Conservation (phyloP, 2,888 invertebrate genomes). For the Leptopilina syphax region DNA sequence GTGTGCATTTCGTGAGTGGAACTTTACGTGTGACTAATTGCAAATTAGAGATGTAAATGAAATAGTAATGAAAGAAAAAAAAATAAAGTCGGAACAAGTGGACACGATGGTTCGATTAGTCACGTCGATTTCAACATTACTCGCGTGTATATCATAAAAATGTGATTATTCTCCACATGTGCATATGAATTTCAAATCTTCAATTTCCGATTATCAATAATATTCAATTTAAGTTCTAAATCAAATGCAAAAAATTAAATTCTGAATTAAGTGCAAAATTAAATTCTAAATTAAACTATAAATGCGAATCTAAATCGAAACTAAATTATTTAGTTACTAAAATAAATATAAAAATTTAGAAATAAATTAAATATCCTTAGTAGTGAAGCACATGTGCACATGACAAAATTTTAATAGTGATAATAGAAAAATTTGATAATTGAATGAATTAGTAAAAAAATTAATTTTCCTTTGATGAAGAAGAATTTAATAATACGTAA, state of each 20-base stretch:
- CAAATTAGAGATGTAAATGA: slow-evolving; percentile 39
- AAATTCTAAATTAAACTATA: no score
- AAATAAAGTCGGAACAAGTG: slow-evolving; percentile 24
- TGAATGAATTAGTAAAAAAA: background rate
- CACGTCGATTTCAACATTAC: slow-evolving; percentile 36
- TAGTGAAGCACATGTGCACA: no score
- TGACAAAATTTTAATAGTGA: no score
- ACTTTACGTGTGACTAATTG: slow-evolving; percentile 37
- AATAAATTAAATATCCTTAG: no score
- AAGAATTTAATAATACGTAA: slow-evolving; percentile 14
- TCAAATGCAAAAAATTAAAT: no score
- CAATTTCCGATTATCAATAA: no score
- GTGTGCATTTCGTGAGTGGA: slow-evolving; percentile 32
- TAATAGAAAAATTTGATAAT: no score
- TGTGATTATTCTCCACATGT: slow-evolving; percentile 44
- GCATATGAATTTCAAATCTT: no score
- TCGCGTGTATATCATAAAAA: slow-evolving; percentile 21
- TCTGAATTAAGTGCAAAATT: no score
- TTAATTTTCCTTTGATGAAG: background rate
- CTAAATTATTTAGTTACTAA: no score
- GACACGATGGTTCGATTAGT: slow-evolving; percentile 41
- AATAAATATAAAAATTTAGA: no score
- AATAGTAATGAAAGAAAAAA: slow-evolving; percentile 26
- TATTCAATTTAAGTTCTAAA: background rate
- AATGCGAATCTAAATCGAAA: no score